Conservation (phyloP, 2,797 vertebrate genomes). For the Sylvilagus floridanus region DNA sequence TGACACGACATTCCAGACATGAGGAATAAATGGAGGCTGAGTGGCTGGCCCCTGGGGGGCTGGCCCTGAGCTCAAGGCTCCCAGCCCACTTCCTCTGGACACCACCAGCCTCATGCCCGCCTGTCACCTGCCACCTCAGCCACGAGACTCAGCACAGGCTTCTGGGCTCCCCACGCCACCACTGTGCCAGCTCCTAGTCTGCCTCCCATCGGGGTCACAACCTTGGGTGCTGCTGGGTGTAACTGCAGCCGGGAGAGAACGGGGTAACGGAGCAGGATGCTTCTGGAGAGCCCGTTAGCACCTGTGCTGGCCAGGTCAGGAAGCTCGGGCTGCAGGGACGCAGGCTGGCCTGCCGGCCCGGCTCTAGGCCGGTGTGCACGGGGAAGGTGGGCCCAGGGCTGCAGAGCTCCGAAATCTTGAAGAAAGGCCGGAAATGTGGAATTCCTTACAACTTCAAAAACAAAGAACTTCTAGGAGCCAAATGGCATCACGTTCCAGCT, state of each 20-base stretch:
- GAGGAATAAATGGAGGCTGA: neutral
- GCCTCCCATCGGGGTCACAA: neutral
- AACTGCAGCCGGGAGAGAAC: neutral
- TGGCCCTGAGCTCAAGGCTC: rapidly evolving
- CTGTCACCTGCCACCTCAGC: too few relatives aligned
- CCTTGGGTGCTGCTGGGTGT: neutral
- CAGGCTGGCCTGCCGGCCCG: neutral
- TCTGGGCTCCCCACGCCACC: neutral
- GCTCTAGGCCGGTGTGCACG: neutral
- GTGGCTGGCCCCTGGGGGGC: neutral
- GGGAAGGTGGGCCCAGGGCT: neutral
- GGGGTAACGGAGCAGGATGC: too few relatives aligned
- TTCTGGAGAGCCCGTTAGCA: rapidly evolving
- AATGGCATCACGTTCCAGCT: neutral
- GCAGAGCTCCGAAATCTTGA: neutral
- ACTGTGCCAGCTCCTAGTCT: too few relatives aligned
- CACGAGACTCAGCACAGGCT: neutral
- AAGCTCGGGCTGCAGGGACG: rapidly evolving
- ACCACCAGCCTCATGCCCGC: neutral
- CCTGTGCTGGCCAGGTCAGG: neutral
- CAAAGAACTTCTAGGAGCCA: neutral
- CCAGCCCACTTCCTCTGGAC: neutral
- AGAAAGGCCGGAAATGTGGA: neutral
- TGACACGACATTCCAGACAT: neutral
- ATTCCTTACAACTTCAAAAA: neutral